These are phyloP conservation scores for Acanthornis magna DNA, from an alignment of 2,797 vertebrate species.

Conservation along the genomic window DNA sequence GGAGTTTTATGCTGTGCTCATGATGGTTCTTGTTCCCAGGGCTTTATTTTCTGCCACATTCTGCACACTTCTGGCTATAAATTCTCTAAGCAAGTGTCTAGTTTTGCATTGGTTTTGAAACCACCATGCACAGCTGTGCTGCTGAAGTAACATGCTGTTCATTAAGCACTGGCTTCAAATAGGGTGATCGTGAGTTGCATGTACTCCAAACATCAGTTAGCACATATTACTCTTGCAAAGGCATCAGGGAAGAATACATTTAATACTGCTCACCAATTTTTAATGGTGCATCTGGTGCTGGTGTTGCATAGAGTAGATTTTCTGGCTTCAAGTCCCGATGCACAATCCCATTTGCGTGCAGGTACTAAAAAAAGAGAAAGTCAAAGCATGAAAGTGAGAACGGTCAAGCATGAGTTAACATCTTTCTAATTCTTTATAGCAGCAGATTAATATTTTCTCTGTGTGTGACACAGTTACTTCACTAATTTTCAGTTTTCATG, in stretches of 20 bases:
- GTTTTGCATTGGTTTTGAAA: neutral
- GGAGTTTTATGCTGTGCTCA: neutral
- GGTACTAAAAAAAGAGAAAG: conserved; percentile 75
- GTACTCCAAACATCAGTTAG: neutral
- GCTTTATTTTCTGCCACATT: neutral
- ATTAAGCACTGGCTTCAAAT: neutral
- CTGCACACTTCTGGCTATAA: neutral
- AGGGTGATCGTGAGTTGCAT: neutral
- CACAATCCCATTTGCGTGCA: conserved; percentile 88
- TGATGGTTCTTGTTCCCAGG: neutral
- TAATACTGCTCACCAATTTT: conserved; percentile 81
- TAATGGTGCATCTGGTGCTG: conserved; percentile 85
- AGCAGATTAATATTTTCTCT: neutral
- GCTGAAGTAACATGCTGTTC: neutral
- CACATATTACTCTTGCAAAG: neutral
- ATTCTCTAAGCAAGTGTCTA: neutral
- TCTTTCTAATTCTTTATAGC: neutral
- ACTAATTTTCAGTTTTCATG: neutral
- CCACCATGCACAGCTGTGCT: neutral
- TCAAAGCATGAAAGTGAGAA: neutral
- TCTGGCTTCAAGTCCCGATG: conserved; percentile 89
- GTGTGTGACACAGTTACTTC: neutral
- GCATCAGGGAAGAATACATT: neutral
- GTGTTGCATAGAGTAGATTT: conserved; percentile 87
- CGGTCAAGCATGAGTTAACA: neutral